Percentiles rank a stretch among this genome's conserved stretches.
These are phyloP conservation scores for Agrilus cyanescens DNA, from an alignment of 2,888 invertebrate genomes.

Conservation along the genomic window DNA sequence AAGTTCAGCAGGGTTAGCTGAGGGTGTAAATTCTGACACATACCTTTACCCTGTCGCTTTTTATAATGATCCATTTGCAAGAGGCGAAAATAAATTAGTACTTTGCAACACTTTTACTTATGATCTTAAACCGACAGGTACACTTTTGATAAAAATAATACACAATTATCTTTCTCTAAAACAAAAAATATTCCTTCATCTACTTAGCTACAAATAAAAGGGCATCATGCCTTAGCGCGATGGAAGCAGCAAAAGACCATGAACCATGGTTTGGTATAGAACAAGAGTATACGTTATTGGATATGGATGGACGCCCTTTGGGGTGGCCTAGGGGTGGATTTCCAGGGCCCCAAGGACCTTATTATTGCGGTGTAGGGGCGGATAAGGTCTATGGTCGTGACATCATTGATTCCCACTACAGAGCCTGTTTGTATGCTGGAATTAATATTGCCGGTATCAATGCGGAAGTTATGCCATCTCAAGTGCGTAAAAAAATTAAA, in stretches of 20 bases:
- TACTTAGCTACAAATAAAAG: conserved; percentile 37
- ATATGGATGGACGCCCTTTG: conserved; percentile 49
- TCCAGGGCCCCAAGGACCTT: conserved; percentile 62
- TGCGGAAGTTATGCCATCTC: conserved; percentile 42
- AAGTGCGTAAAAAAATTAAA: neutral
- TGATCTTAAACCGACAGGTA: conserved; percentile 44
- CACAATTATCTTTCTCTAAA: neutral
- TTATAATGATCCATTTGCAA: conserved; percentile 71
- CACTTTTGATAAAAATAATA: neutral
- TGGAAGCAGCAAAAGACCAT: conserved; percentile 47
- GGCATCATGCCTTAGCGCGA: conserved; percentile 36
- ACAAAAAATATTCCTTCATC: neutral
- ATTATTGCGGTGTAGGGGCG: conserved; percentile 77
- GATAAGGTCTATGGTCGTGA: conserved; percentile 67
- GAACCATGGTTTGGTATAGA: conserved; percentile 67
- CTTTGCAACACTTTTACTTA: conserved; percentile 65
- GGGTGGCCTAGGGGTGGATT: conserved; percentile 61
- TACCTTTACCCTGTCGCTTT: conserved; percentile 64
- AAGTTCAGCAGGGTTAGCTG: conserved; percentile 56
- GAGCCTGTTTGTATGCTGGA: conserved; percentile 70
- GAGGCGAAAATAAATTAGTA: conserved; percentile 60
- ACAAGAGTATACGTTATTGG: conserved; percentile 50
- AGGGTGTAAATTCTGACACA: conserved; percentile 56
- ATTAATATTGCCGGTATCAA: conserved; percentile 66
- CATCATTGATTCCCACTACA: conserved; percentile 68